Percentiles rank a stretch among this genome's conserved stretches.
Evolutionary conservation across 2,113 vertebrate genomes (phyloP).

Genomic region (Rhinopomastus cyanomelas): DNA sequence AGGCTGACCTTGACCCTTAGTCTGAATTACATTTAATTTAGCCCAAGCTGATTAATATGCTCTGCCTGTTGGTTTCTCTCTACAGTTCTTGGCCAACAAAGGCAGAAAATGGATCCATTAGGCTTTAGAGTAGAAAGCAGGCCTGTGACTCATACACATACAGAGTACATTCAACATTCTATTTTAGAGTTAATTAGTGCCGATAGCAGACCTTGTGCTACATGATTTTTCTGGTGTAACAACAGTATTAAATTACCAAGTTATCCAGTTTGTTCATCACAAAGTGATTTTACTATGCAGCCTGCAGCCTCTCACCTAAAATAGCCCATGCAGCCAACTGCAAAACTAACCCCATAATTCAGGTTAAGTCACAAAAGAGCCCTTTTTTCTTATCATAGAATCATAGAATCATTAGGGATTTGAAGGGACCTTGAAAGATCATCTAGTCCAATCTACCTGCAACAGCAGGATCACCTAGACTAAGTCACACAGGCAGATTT

Average conservation of each 20-base stretch:
- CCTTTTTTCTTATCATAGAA: neutral
- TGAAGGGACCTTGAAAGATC: no score
- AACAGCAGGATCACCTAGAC: no score
- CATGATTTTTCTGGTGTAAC: neutral
- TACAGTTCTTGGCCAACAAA: neutral
- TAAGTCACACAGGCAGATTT: no score
- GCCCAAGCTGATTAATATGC: neutral
- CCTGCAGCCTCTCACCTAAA: neutral
- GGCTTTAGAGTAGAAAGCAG: neutral
- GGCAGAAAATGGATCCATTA: neutral
- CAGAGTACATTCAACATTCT: neutral
- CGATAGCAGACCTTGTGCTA: neutral
- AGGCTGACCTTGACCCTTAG: conserved; percentile 13
- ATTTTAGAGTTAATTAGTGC: neutral
- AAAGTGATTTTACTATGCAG: neutral
- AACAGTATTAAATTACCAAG: neutral
- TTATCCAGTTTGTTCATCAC: neutral
- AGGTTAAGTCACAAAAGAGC: accelerated
- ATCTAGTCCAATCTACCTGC: no score
- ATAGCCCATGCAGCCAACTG: neutral
- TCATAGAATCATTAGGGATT: no score
- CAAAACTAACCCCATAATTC: neutral
- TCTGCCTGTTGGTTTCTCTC: neutral
- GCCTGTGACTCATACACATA: neutral
- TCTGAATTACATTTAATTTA: conserved; percentile 10